Percentiles rank a stretch among this genome's conserved stretches.
phyloP scores from a whole-genome alignment of 2,113 vertebrate species.

The Solea senegalensis region DNA sequence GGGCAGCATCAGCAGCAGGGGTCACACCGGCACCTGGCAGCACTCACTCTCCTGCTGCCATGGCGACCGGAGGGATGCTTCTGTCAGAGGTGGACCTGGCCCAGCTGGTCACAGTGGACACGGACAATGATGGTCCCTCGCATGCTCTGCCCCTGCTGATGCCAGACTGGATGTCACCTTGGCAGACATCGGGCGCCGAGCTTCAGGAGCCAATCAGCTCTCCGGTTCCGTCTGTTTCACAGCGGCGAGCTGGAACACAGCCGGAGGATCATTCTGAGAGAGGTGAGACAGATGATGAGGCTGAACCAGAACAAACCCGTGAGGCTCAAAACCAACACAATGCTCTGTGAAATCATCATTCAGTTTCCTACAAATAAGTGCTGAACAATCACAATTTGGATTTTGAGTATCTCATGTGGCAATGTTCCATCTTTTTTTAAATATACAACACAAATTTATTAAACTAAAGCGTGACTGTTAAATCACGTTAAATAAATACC shows the following conservation, averaged over 20 bases:
- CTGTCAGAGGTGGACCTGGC: conserved; percentile 59
- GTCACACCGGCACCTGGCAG: conserved; percentile 39
- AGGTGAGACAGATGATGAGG: conserved; percentile 47
- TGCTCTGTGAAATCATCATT: background rate
- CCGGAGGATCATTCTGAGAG: conserved; percentile 23
- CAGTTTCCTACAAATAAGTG: no score
- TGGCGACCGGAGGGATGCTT: conserved; percentile 46
- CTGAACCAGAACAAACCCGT: background rate
- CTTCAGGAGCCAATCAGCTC: conserved; percentile 63
- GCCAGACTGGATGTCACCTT: conserved; percentile 73
- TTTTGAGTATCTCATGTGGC: no score
- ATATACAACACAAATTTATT: no score
- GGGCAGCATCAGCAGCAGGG: background rate
- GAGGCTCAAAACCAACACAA: conserved; percentile 1
- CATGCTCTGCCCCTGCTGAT: conserved; percentile 46
- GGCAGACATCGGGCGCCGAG: conserved; percentile 77
- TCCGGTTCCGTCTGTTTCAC: conserved; percentile 43
- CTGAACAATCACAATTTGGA: no score
- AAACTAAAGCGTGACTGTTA: no score
- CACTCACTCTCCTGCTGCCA: conserved; percentile 50
- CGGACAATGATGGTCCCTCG: conserved; percentile 61
- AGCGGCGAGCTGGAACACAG: conserved; percentile 32
- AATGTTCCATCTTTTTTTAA: no score
- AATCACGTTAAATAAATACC: no score
- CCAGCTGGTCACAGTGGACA: conserved; percentile 67